phyloP scores from a whole-genome alignment of 2,113 vertebrate genomes.

The Cyphomyrus plagiostoma region DNA sequence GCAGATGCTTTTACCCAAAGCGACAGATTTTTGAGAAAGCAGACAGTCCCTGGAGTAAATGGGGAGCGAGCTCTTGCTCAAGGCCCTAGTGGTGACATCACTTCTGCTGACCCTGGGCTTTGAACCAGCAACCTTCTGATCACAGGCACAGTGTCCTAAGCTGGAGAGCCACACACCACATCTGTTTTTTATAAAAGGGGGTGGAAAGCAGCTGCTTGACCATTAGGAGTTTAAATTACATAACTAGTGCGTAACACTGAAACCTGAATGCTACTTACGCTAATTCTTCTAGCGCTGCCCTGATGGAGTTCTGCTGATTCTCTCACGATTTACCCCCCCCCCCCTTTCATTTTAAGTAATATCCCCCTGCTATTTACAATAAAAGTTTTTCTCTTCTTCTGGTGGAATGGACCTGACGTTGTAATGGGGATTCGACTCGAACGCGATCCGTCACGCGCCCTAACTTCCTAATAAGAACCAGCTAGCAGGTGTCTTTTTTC shows the following conservation, averaged over 20 bases:
- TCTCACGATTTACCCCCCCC: conserved; percentile 10
- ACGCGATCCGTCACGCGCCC: neutral
- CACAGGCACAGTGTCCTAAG: neutral
- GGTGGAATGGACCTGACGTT: neutral
- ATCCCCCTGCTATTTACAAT: neutral
- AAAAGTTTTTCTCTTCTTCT: neutral
- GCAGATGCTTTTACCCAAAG: neutral
- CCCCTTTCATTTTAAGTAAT: neutral
- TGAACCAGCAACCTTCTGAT: neutral
- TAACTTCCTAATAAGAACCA: conserved; percentile 14
- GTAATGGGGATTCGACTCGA: neutral
- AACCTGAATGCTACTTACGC: conserved; percentile 63
- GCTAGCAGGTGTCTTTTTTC: neutral
- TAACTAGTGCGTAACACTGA: conserved; percentile 73
- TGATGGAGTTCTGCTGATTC: conserved; percentile 49
- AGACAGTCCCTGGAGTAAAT: neutral
- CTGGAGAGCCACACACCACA: neutral
- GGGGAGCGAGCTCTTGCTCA: neutral
- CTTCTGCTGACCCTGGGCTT: neutral
- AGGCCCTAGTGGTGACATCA: neutral
- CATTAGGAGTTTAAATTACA: conserved; percentile 74
- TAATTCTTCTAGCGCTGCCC: conserved; percentile 66
- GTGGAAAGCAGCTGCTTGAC: conserved; percentile 69
- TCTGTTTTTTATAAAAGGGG: conserved; percentile 45
- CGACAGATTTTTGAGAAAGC: neutral